Conservation (phyloP, 2,888 invertebrate species). For the Thymelicus lineola region DNA sequence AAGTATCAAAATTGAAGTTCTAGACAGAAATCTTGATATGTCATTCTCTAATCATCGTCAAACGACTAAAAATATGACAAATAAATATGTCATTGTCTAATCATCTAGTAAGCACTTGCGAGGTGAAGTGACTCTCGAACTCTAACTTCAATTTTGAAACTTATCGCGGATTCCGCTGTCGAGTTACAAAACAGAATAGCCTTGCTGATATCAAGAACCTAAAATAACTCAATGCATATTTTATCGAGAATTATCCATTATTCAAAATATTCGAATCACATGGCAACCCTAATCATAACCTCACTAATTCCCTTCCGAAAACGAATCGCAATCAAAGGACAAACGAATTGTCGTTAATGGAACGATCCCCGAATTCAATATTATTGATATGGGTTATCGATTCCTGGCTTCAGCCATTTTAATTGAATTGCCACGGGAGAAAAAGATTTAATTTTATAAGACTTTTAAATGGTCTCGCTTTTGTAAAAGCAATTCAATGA, state of each 20-base stretch:
- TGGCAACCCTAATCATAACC: conserved; percentile 16
- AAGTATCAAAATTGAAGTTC: too few species aligned
- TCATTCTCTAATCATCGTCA: too few species aligned
- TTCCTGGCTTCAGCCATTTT: conserved; percentile 27
- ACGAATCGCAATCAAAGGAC: conserved; percentile 54
- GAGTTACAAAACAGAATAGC: too few species aligned
- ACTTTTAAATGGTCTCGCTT: not conserved
- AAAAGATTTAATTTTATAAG: not conserved
- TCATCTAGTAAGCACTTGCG: too few species aligned
- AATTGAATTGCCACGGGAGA: conserved; percentile 21
- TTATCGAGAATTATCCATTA: not conserved
- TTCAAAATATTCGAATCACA: not conserved
- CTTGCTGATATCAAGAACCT: too few species aligned
- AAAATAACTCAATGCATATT: too few species aligned
- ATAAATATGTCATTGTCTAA: too few species aligned
- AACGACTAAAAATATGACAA: too few species aligned
- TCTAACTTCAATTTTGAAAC: too few species aligned
- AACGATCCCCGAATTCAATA: conserved; percentile 51
- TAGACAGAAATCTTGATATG: too few species aligned
- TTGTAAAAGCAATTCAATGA: not conserved
- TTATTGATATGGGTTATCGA: conserved; percentile 44
- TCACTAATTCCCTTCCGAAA: conserved; percentile 37
- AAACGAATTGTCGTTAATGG: conserved; percentile 53
- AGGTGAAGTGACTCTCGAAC: too few species aligned
- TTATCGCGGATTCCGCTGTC: too few species aligned